Base-by-base conservation (phyloP, 2,797 vertebrate genomes). In the Cynodonichthys magdalenae region DNA sequence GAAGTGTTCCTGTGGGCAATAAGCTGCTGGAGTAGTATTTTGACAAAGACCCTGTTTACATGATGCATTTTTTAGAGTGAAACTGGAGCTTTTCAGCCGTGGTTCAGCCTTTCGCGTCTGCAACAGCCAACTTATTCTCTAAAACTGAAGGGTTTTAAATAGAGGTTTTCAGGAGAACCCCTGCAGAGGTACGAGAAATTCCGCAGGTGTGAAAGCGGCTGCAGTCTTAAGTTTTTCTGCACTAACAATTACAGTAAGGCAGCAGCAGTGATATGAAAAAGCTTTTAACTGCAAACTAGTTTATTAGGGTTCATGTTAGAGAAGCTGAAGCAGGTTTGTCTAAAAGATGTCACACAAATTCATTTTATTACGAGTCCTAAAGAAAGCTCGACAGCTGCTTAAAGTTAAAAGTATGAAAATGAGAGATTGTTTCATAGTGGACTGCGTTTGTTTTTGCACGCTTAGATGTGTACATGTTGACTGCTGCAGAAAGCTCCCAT, bases 1-100 rank as follows among this genome's bases (percentile, higher is more conserved):
- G 39, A 77, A 62, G 44, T 65, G 39, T 65, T 85, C 72, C 72
- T 84, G 59, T 68, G 67, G 71, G 62, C 60, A 80, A 66, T 59
- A 36, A 60, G 68, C 70, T 74, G 69, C 74, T 84, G 77, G 83
- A 82, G 89, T 73, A 77, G 69, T 71, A 87, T 82, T 87, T 80
- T 81, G 77, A 24, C 24, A 24, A 24, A 24, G 24, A 24, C 24
- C 24, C 24, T 24, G 24, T 24, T 24, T 24, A 24, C 3, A 24
- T 24, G 24, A 24, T 24, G 24, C 24, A 24, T 24, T 24, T 24
- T 24, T 24, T 24, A 2, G 24, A 24, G 24, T 24, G 24, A 24
- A 24, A 24, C 24, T 3, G 24, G 24, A 24, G 24, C 24, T 24
- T 24, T 24, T 24, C 24, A 24, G 24, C 24, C 24, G 24, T 24